phyloP scores from a whole-genome alignment of 2,888 invertebrate species.

The Morpho achilles region DNA sequence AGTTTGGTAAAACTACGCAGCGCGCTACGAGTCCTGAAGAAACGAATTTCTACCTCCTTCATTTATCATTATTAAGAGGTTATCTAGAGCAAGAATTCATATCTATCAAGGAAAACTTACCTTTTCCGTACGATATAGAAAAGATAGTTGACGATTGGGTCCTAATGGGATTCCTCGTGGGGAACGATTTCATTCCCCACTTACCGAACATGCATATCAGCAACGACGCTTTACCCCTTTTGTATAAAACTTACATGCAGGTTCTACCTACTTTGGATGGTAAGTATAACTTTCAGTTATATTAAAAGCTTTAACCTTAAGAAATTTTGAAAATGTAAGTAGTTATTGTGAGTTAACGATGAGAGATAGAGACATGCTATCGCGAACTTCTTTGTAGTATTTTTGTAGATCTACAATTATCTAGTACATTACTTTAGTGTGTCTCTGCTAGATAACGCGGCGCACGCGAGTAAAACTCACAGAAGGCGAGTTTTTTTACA shows the following conservation, averaged over 20 bases:
- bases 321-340: too few species aligned
- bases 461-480: too few species aligned
- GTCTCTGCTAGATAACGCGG: too few species aligned
- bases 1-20: slow-evolving; percentile 85
- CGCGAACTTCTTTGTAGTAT: too few species aligned
- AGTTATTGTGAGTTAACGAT: too few species aligned
- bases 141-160: slow-evolving; percentile 99
- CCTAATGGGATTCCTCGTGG: slow-evolving; percentile 97
- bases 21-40: slow-evolving; percentile 88
- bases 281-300: slow-evolving; percentile 45
- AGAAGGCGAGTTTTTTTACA: too few species aligned
- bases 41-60: slow-evolving; percentile 94
- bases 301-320: not conserved
- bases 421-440: too few species aligned
- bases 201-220: slow-evolving; percentile 96
- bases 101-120: slow-evolving; percentile 81
- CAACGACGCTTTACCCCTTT: slow-evolving; percentile 90
- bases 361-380: too few species aligned
- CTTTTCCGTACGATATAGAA: slow-evolving; percentile 91
- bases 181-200: slow-evolving; percentile 98
- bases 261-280: slow-evolving; percentile 93
- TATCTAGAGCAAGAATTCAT: slow-evolving; percentile 96
- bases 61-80: slow-evolving; percentile 94
- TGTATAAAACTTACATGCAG: slow-evolving; percentile 93
- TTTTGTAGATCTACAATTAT: too few species aligned